Percentiles rank a stretch among this genome's conserved stretches.
phyloP scores from a whole-genome alignment of 2,888 invertebrate species.

The Drosophila tanythrix region DNA sequence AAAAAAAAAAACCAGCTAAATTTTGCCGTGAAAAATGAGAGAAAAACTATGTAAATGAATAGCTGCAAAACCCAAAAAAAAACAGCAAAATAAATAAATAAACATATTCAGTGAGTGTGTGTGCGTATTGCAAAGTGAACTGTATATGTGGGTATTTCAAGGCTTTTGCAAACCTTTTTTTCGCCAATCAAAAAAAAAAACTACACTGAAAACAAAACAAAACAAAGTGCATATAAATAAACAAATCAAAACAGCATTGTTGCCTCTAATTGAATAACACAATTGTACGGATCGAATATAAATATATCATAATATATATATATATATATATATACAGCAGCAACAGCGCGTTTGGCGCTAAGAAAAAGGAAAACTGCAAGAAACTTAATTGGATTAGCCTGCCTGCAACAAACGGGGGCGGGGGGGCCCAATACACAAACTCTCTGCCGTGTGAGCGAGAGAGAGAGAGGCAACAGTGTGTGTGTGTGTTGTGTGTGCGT shows the following conservation, averaged over 20 bases:
- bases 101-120: not conserved
- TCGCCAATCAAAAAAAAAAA: not conserved
- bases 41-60: constrained; percentile 35
- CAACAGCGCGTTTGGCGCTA: constrained; percentile 37
- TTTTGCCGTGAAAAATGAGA: constrained; percentile 51
- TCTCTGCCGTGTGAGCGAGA: constrained; percentile 1
- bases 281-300: not conserved
- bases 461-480: not conserved
- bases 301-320: not conserved
- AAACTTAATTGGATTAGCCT: constrained; percentile 47
- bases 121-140: not conserved
- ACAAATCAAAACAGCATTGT: constrained; percentile 11
- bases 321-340: not conserved
- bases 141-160: not conserved
- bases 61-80: constrained; percentile 51
- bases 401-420: not conserved
- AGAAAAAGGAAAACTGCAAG: constrained; percentile 25
- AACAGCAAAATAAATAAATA: constrained; percentile 39
- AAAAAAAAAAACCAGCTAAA: constrained; percentile 36
- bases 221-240: constrained; percentile 37
- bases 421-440: constrained; percentile 1
- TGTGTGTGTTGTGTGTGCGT: not conserved
- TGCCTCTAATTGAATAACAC: constrained; percentile 14
- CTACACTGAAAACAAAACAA: constrained; percentile 49
- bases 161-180: not conserved